Evolutionary conservation across 2,888 invertebrate genomes (phyloP), one percentile per base, ranked within the genome.

Genomic region (Sicus ferrugineus): DNA sequence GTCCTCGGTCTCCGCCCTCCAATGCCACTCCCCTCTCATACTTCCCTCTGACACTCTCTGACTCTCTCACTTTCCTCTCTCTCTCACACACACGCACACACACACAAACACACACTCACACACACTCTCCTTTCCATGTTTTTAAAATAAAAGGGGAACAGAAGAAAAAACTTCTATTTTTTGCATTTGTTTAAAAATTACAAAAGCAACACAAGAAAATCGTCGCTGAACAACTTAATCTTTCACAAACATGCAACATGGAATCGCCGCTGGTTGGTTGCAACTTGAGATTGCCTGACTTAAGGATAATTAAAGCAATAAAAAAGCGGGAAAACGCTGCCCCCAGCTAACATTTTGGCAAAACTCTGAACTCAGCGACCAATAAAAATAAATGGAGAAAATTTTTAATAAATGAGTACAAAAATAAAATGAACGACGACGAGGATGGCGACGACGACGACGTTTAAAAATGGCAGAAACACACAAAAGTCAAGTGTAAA

Each of bases 191-290:
- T 34, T 31, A n/a, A 11, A 64, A 72, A 73, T 46, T 56, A 61
- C 54, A 68, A 73, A 46, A 70, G 72, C 72, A 74, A 74, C 72
- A 71, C 70, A 59, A 67, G 59, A 28, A 66, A 71, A 68, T 70
- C 66, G 67, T 70, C 56, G 68, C 75, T 73, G 73, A 75, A 79
- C 79, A 78, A 79, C 79, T 79, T 79, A 79, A 79, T 79, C 78
- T 79, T 77, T 74, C 71, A 58, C 69, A 71, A 73, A 78, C 79
- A 79, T 78, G 79, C 79, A 75, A 78, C 28, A 7, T 21, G 19
- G n/a, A 11, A 14, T n/a, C 48, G 30, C 16, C 38, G 23, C 46
- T 52, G 50, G 34, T 52, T 28, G 63, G 28, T 50, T 50, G n/a
- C n/a, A n/a, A n/a, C n/a, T n/a, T n/a, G n/a, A 9, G 34, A 14